phyloP scores from a whole-genome alignment of 2,113 vertebrate genomes.

The Strigops habroptila region DNA sequence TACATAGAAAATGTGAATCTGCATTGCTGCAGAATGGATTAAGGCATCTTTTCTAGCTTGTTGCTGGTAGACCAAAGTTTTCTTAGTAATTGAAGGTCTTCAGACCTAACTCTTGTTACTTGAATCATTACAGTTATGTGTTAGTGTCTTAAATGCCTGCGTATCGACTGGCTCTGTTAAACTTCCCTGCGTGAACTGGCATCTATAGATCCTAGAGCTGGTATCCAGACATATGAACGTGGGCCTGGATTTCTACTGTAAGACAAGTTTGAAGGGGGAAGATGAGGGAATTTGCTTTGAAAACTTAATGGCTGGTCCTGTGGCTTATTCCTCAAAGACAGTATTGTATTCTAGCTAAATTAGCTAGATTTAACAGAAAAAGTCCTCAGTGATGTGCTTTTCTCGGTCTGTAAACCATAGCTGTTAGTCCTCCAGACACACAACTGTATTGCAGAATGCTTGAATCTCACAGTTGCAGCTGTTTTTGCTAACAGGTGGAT shows the following conservation, averaged over 20 bases:
- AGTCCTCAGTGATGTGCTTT: background rate
- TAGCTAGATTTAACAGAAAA: background rate
- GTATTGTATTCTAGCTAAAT: background rate
- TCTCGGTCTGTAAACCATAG: background rate
- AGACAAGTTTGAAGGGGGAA: background rate
- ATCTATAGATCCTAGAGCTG: background rate
- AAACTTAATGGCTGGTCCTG: background rate
- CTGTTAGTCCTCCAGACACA: background rate
- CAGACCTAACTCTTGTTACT: background rate
- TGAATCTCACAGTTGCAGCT: conserved; percentile 16
- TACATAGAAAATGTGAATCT: background rate
- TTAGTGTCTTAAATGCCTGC: background rate
- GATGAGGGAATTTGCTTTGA: background rate
- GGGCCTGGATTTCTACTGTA: background rate
- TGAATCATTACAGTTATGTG: background rate
- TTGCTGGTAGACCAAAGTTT: background rate
- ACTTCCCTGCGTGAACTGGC: background rate
- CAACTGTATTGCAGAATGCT: background rate
- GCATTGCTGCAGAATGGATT: background rate
- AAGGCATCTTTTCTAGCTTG: background rate
- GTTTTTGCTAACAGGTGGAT: conserved; percentile 43
- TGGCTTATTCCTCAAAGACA: background rate
- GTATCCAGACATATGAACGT: accelerated
- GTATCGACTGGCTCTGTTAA: background rate
- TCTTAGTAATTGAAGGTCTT: background rate